A percentile compares a stretch with the other conserved stretches of the same genome.
Evolutionary conservation across 2,113 vertebrate species (phyloP).

Genomic region (Spheniscus mendiculus): DNA sequence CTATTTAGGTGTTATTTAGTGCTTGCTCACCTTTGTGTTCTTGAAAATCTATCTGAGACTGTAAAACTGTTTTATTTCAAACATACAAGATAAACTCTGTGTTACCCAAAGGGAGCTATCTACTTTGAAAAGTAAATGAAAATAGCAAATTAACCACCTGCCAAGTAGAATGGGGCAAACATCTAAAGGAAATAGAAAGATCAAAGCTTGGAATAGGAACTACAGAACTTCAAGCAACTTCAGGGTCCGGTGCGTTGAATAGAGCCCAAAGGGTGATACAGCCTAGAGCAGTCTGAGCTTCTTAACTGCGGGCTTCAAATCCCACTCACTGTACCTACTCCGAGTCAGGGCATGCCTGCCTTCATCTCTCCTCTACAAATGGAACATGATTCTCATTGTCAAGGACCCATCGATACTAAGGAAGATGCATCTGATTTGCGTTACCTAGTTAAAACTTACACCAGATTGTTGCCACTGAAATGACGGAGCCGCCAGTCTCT

Average conservation of each 20-base stretch:
- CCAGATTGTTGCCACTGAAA: neutral
- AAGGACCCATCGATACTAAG: neutral
- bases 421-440: neutral
- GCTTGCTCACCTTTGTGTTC: neutral
- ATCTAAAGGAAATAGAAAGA: neutral
- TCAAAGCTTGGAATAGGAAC: neutral
- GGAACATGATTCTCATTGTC: neutral
- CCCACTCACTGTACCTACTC: neutral
- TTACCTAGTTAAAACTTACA: fast-evolving
- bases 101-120: neutral
- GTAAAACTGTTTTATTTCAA: neutral
- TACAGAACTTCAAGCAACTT: neutral
- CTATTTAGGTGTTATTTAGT: neutral
- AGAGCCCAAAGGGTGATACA: neutral
- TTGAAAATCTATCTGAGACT: neutral
- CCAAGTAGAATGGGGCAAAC: neutral
- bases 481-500: neutral
- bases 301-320: neutral
- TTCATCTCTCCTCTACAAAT: neutral
- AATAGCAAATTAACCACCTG: neutral
- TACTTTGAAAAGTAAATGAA: neutral
- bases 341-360: neutral
- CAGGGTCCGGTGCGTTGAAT: neutral
- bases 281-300: neutral
- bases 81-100: neutral